These are phyloP conservation scores for Nomada goodeniana DNA, from an alignment of 2,888 invertebrate species.

Conservation along the genomic window DNA sequence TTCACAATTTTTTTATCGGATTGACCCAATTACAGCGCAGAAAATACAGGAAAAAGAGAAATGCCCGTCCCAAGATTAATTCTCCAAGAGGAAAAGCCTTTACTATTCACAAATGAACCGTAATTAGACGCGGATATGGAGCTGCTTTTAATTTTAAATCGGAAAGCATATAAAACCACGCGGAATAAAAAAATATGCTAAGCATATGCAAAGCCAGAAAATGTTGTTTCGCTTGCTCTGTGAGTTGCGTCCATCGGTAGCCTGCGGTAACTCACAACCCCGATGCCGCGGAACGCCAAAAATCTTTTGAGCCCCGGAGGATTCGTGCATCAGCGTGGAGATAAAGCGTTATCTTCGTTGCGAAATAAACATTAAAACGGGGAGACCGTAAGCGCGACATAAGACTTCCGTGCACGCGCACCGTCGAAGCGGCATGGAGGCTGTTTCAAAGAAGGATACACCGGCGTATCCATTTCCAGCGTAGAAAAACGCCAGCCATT, in stretches of 20 bases:
- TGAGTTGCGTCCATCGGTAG: background rate
- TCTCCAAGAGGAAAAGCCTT: no score
- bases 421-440: slow-evolving; percentile 27
- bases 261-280: background rate
- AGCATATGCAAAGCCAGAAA: background rate
- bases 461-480: slow-evolving; percentile 43
- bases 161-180: no score
- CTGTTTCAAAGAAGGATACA: slow-evolving; percentile 36
- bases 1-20: no score
- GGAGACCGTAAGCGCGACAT: slow-evolving; percentile 25
- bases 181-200: background rate
- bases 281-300: background rate
- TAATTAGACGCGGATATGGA: no score
- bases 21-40: no score
- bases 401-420: slow-evolving; percentile 33
- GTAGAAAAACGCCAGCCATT: slow-evolving; percentile 37
- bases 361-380: slow-evolving; percentile 49
- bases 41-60: no score
- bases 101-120: no score
- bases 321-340: slow-evolving; percentile 12
- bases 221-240: background rate
- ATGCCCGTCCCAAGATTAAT: no score
- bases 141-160: no score
- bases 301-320: slow-evolving; percentile 1
- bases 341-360: slow-evolving; percentile 21